Base-by-base conservation (phyloP, 2,113 vertebrate genomes). In the Ceyx cyanopectus region DNA sequence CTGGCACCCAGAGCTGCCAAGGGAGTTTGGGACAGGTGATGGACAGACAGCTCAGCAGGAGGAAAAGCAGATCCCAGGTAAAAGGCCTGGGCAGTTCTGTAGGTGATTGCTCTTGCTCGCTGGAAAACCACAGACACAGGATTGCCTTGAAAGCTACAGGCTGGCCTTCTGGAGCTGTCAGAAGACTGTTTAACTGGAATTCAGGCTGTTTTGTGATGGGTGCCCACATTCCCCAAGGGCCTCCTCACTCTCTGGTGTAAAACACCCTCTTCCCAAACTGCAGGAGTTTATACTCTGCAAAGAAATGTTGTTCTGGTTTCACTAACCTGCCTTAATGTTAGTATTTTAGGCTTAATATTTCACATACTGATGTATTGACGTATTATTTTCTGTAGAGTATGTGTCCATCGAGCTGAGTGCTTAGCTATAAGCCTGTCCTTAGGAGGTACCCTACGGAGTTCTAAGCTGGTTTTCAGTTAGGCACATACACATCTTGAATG, bases 381-480 rank as follows among this genome's bases (percentile, higher is more conserved):
- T 74, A 6, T 73, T 53, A 85, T 81, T 89, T 62, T 43, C 32
- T 78, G 70, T 63, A 10, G 91, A 66, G 7, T 63, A 11, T 75
- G 26, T 82, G 27, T 82, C 75, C 4, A 0, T 40, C 62, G 50
- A 72, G 32, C 32, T 70, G 37, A 43, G 34, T 53, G 14, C 82
- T 94, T 41, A 70, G 4, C 63, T 82, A 12, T 58, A 79, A 70
- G 60, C 9, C 46, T 50, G 22, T 50, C 48, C 22, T 82, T 87
- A 67, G 77, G 74, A 88, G 68, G 23, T 77, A 67, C 43, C 26
- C n/a, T n/a, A 24, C 4, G 23, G 60, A 85, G 61, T 83, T 34
- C 67, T 89, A 87, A 57, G 20, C 43, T 62, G 8, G 1, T 11
- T 94, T 87, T 62, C 81, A 94, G 74, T 75, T 80, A 60, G 57